phyloP scores from a whole-genome alignment of 1,140 invertebrate genomes.

The Drosophila nebulosa region DNA sequence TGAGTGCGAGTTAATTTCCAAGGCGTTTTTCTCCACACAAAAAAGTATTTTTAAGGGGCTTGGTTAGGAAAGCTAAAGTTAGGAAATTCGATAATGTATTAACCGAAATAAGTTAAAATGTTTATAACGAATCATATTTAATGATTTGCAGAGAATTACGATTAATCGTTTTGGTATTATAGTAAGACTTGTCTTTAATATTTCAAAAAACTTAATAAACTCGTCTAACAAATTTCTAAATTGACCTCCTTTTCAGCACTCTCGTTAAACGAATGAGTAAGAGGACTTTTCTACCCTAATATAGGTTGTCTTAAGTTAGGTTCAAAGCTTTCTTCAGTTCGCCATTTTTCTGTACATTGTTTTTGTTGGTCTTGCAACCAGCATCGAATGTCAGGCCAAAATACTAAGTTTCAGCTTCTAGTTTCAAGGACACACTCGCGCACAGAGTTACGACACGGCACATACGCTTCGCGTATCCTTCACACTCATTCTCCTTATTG shows the following conservation, averaged over 20 bases:
- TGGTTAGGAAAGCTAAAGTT: too few relatives aligned
- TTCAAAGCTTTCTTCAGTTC: slow-evolving; percentile 29
- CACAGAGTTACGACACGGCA: background rate
- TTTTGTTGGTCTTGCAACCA: background rate
- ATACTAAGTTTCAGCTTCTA: slow-evolving; percentile 34
- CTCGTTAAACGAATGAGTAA: background rate
- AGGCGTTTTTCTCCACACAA: too few relatives aligned
- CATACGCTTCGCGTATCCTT: slow-evolving; percentile 20
- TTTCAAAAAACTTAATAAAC: background rate
- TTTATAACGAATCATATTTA: too few relatives aligned
- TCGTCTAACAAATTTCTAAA: background rate
- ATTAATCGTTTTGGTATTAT: too few relatives aligned
- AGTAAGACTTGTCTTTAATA: background rate
- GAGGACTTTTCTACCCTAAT: slow-evolving; percentile 30
- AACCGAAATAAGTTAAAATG: too few relatives aligned
- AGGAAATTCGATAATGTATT: too few relatives aligned
- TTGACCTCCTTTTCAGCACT: background rate
- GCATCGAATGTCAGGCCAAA: slow-evolving; percentile 20
- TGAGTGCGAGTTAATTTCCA: too few relatives aligned
- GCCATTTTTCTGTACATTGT: slow-evolving; percentile 5
- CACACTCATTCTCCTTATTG: background rate
- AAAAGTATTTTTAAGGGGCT: too few relatives aligned
- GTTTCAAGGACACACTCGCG: slow-evolving; percentile 27
- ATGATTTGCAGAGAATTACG: too few relatives aligned
- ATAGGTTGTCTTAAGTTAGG: slow-evolving; percentile 54